Base-by-base conservation (phyloP, 2,797 vertebrate species). In the Lepus oiostolus region DNA sequence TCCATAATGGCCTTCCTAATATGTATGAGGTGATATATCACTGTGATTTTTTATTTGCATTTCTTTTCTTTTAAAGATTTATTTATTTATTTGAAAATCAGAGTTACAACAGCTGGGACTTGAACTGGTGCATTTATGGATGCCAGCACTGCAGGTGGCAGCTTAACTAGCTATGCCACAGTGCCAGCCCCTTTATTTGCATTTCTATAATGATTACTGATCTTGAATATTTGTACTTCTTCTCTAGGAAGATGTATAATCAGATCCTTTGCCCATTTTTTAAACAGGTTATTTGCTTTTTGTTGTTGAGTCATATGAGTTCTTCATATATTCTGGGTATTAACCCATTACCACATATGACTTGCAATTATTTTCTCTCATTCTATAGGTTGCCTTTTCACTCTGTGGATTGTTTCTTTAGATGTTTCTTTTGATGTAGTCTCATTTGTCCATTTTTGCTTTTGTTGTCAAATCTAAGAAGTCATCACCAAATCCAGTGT, bases 311-410 rank as follows among this genome's bases (percentile, higher is more conserved):
- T 77, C 88, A 30, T 35, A 79, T 16, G 54, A 81, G 1, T 71
- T 87, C 3, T 79, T 79, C 32, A 71, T 88, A 63, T 77, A 92
- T 35, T 84, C 79, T 84, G 16, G 17, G 19, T 88, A 63, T 63
- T 81, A 91, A 91, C 22, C 9, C 7, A 3, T 28, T 89, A 88
- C 35, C 32, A 63, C 8, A 85, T 24, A 54, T 84, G 3, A 52
- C 75, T 91, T 86, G 21, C 16, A 52, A 91, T 62, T 70, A 67
- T 79, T 89, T 81, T 63, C 21, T 62, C 30, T 8, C 60, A 47
- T 35, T 54, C 22, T n/a, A 74, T 42, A 60, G 19, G 10, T 63
- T 62, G 2, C 10, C 58, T 72, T 93, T 71, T 63, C 35, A 87
- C 4, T 75, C 22, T 63, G 10, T 42, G 62, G 7, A 32, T 65